A percentile compares a stretch with the other conserved stretches of the same genome.
Conservation (phyloP, 1,140 invertebrate species). For the Bombus vancouverensis region DNA sequence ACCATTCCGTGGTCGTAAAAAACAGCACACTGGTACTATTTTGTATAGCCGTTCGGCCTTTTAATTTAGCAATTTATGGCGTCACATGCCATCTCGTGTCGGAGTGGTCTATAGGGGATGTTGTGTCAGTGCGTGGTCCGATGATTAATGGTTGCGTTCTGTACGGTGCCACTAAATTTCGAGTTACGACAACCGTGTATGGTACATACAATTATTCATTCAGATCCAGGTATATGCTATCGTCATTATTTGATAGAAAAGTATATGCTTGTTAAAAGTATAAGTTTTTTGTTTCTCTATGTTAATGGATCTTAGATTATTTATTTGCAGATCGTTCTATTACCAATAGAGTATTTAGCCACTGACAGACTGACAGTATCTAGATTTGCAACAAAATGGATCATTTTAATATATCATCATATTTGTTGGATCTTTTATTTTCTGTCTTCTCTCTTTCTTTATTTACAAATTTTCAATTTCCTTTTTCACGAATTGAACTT, state of each 20-base stretch:
- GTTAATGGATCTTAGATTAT: too few species aligned
- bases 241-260: background rate
- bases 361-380: background rate
- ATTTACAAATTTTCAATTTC: background rate
- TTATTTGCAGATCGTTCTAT: background rate
- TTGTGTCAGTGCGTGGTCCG: slow-evolving; percentile 39
- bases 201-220: slow-evolving; percentile 38
- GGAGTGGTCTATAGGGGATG: slow-evolving; percentile 34
- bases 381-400: too few species aligned
- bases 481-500: too few species aligned
- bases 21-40: slow-evolving; percentile 12
- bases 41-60: slow-evolving; percentile 30
- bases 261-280: too few species aligned
- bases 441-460: too few species aligned
- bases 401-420: background rate
- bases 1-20: background rate
- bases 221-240: background rate
- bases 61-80: slow-evolving; percentile 54
- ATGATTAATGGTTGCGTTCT: slow-evolving; percentile 51
- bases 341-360: background rate
- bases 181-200: slow-evolving; percentile 21
- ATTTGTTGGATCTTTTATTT: too few species aligned
- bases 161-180: slow-evolving; percentile 34
- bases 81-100: slow-evolving; percentile 44
- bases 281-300: too few species aligned